Percentiles rank a stretch among this genome's conserved stretches.
Conservation (phyloP, 2,113 vertebrate species). For the Narcine bancroftii region DNA sequence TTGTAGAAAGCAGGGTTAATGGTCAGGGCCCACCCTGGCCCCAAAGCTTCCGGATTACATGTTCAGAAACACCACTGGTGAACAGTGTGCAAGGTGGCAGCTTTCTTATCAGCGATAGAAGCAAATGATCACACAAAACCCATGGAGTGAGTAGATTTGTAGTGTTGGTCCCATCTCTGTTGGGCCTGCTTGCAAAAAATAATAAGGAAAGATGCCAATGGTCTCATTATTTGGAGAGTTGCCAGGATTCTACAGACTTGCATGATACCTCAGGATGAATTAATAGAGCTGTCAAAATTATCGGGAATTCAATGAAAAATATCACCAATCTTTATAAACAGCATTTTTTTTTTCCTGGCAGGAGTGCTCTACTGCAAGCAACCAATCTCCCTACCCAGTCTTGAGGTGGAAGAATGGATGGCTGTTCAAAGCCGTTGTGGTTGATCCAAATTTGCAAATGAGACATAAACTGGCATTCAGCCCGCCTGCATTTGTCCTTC, state of each 20-base stretch:
- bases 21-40: neutral
- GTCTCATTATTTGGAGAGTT: conserved; percentile 7
- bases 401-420: neutral
- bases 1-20: neutral
- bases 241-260: neutral
- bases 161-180: neutral
- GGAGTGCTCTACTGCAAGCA: neutral
- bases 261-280: conserved; percentile 14
- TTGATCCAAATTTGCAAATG: neutral
- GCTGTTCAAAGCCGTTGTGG: neutral
- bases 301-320: neutral
- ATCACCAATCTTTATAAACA: conserved; percentile 18
- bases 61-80: neutral
- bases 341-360: neutral
- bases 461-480: neutral
- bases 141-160: neutral
- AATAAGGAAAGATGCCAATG: conserved; percentile 9
- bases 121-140: conserved; percentile 25
- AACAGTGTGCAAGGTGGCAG: neutral
- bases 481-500: neutral
- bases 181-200: neutral
- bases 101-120: neutral
- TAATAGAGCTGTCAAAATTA: conserved; percentile 12
- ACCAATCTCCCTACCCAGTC: neutral
- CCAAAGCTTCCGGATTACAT: no score